Evolutionary conservation across 2,113 vertebrate genomes (phyloP), one percentile per base, ranked within the genome.

Genomic region (Odontesthes bonariensis): DNA sequence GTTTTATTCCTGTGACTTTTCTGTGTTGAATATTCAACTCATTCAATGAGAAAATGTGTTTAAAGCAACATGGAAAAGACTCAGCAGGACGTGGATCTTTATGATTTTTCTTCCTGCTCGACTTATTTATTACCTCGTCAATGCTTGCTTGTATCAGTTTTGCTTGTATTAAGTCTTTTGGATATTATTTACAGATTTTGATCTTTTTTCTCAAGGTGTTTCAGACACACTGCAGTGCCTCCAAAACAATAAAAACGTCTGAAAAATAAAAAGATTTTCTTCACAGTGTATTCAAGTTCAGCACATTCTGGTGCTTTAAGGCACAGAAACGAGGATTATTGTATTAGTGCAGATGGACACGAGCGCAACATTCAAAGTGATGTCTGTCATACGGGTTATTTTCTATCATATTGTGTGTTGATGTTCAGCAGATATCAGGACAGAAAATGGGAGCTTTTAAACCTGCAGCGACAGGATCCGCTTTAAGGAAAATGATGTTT

Each of bases 1-100:
- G 44, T 51, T 75, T 35, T 54, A 44, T 73, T 65, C 64, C 53
- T 56, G 0, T 5, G 51, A 57, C 57, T 35, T 66, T 79, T 51
- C 42, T 8, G 52, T n/a, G 35, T 20, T 6, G 14, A 12, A 61
- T 9, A 8, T 52, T 64, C 1, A 44, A 70, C 44, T 22, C 14
- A 14, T 44, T 20, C 49, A 52, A n/a, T 9, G 6, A 35, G 13
- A 40, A 5, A 52, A 58, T 0, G 42, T 44, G 61, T 27, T 51
- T 49, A 66, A 38, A 70, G 46, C 64, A 31, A 11, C 2, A 10
- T 47, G 42, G 57, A 79, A 53, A 52, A 31, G 17, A 56, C 55
- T 47, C 31, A 4, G 13, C 31, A 17, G 22, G 23, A 47, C 11
- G 35, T 1, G 4, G 49, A 40, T 53, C 20, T 2, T 49, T 5